Base-by-base conservation (phyloP, 2,888 invertebrate genomes). In the Caenorhabditis auriculariae region DNA sequence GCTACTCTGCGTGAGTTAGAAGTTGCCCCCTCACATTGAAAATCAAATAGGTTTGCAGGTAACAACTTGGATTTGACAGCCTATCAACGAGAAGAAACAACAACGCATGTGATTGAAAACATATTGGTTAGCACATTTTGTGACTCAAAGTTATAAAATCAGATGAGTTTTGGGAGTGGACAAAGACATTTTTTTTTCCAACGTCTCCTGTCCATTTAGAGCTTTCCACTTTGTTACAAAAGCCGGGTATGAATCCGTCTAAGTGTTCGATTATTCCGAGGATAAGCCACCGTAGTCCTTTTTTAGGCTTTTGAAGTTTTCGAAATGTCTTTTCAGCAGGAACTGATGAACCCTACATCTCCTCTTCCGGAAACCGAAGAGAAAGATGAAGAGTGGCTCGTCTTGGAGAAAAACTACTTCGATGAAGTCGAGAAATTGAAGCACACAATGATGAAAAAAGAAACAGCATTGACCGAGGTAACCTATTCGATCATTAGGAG, bases 351-450 rank as follows among this genome's bases (percentile, higher is more conserved):
- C 28, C 62, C 62, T 3, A 62, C 57, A 3, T 62, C 58, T n/a
- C 62, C 62, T 7, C 19, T 61, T n/a, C 49, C 48, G 46, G 2
- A 46, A 9, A 21, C 17, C 7, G 47, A 54, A 15, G 59, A 60
- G 17, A 60, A 60, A 50, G 66, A 67, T 38, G 63, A 55, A n/a
- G 66, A 67, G 29, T 60, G 59, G 55, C 35, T 47, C 12, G 46
- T 43, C 7, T 37, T 67, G 27, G 66, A 67, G 29, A 45, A 37
- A 29, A 48, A 51, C 24, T 67, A 63, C 39, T 39, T 46, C 23
- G 53, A 54, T 21, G 62, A 57, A 1, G 32, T 67, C 6, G 56
- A 46, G 12, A 15, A 39, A 19, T 47, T 67, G 4, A 54, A 63
- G 32, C 42, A 49, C 15, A 58, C 57, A 4, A 38, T 62, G 41